These are phyloP conservation scores for Atta texana DNA, from an alignment of 1,140 invertebrate species.

Conservation along the genomic window DNA sequence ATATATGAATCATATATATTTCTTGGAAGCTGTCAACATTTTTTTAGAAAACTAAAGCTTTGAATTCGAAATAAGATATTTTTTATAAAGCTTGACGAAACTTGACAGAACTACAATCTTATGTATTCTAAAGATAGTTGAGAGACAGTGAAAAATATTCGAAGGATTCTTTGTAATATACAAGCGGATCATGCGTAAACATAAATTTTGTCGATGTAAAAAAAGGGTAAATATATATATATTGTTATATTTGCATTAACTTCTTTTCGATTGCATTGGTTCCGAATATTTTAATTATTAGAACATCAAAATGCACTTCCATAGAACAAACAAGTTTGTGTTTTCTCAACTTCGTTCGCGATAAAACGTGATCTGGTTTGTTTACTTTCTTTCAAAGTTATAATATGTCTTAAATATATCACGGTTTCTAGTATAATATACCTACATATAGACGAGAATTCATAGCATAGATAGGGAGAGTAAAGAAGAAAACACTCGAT, in stretches of 20 bases:
- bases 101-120: neutral
- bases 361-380: conserved; percentile 33
- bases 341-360: conserved; percentile 13
- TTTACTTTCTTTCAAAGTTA: conserved; percentile 42
- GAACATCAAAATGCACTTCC: conserved; percentile 29
- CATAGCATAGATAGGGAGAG: neutral
- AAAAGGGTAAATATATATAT: neutral
- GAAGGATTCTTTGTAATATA: neutral
- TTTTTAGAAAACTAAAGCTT: conserved; percentile 21
- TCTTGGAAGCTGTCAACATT: conserved; percentile 28
- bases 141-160: neutral
- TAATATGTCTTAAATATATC: conserved; percentile 53
- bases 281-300: conserved; percentile 7
- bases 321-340: conserved; percentile 13
- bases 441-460: neutral
- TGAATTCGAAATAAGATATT: conserved; percentile 16
- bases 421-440: neutral
- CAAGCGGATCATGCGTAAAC: neutral
- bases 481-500: neutral
- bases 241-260: neutral
- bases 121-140: neutral
- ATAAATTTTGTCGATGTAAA: neutral
- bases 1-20: conserved; percentile 29
- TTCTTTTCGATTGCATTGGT: neutral
- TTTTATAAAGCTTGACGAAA: neutral